A percentile compares a stretch with the other conserved stretches of the same genome.
phyloP scores from a whole-genome alignment of 92 coral and sea anemone genomes.

The Bergia sp. region DNA sequence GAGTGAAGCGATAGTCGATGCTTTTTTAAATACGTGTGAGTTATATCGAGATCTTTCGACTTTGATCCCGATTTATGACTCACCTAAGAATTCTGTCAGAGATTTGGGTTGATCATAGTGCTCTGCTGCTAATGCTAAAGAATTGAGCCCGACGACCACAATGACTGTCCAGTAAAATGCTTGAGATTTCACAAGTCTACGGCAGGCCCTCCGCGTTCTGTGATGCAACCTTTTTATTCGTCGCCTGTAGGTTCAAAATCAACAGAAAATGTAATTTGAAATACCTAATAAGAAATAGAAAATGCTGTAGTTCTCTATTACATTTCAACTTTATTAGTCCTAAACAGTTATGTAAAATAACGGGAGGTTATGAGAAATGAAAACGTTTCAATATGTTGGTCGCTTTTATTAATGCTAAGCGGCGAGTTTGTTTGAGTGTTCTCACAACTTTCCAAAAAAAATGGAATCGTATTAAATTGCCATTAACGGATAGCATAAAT shows the following conservation, averaged over 20 bases:
- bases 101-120: slow-evolving; percentile 93
- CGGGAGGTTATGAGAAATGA: too few species aligned
- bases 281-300: too few species aligned
- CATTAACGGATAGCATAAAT: too few species aligned
- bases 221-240: slow-evolving; percentile 88
- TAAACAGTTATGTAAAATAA: too few species aligned
- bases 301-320: too few species aligned
- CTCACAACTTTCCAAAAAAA: neutral
- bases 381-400: neutral
- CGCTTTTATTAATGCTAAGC: too few species aligned
- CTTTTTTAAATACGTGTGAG: neutral
- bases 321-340: too few species aligned
- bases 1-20: neutral
- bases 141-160: slow-evolving; percentile 91
- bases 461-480: neutral
- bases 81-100: slow-evolving; percentile 91
- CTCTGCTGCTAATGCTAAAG: slow-evolving; percentile 90
- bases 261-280: too few species aligned
- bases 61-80: slow-evolving; percentile 6
- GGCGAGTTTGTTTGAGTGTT: neutral
- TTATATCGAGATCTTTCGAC: neutral
- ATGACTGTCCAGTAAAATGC: slow-evolving; percentile 96
- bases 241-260: slow-evolving; percentile 63
- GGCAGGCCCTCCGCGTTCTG: slow-evolving; percentile 82
- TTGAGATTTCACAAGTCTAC: slow-evolving; percentile 89